Conservation (phyloP, 2,113 vertebrate species). For the Lichenostomus cassidix region DNA sequence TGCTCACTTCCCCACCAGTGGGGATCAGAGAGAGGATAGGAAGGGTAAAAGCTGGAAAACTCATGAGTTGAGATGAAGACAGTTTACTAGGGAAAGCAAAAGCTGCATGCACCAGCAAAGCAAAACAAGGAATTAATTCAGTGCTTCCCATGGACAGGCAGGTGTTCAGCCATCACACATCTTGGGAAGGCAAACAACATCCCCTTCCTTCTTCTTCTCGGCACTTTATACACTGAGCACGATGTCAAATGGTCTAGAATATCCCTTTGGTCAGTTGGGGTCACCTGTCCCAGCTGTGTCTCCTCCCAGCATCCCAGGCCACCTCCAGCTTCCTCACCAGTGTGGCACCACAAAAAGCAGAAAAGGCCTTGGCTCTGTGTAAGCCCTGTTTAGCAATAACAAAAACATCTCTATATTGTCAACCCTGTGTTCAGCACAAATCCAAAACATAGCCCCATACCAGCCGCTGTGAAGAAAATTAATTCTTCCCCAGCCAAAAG, state of each 20-base stretch:
- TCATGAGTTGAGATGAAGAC: neutral
- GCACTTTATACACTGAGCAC: neutral
- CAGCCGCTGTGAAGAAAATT: neutral
- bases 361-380: neutral
- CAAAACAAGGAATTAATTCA: neutral
- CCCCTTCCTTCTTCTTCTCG: neutral
- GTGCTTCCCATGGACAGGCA: too few relatives aligned
- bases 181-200: neutral
- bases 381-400: neutral
- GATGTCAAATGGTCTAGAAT: neutral
- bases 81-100: neutral
- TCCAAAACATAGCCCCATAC: neutral
- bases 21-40: neutral
- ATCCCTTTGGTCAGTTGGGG: neutral
- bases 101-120: neutral
- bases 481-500: neutral
- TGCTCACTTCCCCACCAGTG: accelerated
- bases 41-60: neutral
- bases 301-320: neutral
- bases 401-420: neutral
- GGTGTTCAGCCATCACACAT: neutral
- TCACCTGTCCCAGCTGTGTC: neutral
- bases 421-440: neutral
- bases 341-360: accelerated
- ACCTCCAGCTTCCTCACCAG: neutral